These are phyloP conservation scores for Romanogobio albipinnatus DNA, from an alignment of 2,113 vertebrate genomes.

Conservation along the genomic window DNA sequence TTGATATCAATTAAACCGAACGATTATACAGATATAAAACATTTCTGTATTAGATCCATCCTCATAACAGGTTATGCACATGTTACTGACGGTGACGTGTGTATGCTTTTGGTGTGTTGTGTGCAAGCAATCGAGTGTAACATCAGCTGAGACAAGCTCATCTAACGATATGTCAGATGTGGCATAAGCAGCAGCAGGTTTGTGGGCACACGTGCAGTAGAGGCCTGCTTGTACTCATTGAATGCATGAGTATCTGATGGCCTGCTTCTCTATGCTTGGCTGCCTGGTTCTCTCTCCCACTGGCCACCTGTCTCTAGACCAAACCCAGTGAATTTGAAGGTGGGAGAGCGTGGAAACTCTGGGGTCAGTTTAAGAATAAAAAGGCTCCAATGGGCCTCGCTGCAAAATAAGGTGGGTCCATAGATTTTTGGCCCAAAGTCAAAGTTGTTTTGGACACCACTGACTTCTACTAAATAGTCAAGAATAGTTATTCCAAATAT, in stretches of 20 bases:
- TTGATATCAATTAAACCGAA: background rate
- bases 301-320: constrained; percentile 72
- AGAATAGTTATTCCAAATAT: background rate
- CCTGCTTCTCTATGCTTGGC: constrained; percentile 71
- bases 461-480: background rate
- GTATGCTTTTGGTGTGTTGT: background rate
- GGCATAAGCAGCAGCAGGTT: constrained; percentile 52
- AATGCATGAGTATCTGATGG: constrained; percentile 72
- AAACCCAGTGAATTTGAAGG: constrained; percentile 57
- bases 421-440: background rate
- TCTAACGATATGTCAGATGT: constrained; percentile 53
- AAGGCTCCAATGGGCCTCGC: background rate
- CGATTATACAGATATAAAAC: background rate
- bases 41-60: constrained; percentile 4
- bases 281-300: constrained; percentile 65
- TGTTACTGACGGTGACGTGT: background rate
- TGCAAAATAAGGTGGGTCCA: background rate
- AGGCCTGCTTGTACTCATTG: constrained; percentile 64
- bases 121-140: constrained; percentile 40
- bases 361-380: constrained; percentile 22
- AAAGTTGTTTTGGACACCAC: background rate
- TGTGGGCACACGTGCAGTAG: constrained; percentile 59
- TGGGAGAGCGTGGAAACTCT: constrained; percentile 48
- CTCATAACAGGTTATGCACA: background rate
- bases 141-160: constrained; percentile 28